Percentiles rank a stretch among this genome's conserved stretches.
Conservation (phyloP, 2,797 vertebrate species). For the Typhlichthys subterraneus region DNA sequence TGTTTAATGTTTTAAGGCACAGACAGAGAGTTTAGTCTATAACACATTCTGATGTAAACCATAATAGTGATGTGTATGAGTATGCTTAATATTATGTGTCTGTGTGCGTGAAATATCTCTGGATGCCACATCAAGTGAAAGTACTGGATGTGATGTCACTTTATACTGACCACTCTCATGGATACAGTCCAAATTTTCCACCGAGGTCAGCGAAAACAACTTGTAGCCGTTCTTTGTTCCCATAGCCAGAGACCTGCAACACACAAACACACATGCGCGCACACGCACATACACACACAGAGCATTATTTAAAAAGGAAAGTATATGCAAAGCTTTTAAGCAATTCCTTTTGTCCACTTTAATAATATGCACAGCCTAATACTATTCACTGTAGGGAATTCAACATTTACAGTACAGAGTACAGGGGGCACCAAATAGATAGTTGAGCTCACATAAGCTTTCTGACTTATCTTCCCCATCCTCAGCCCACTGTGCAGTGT, state of each 20-base stretch:
- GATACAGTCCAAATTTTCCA: constrained; percentile 93
- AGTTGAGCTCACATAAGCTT: no score
- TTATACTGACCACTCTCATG: constrained; percentile 88
- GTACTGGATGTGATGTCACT: constrained; percentile 11
- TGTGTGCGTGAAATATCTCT: no score
- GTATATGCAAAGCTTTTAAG: not conserved
- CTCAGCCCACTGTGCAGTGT: no score
- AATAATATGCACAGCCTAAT: not conserved
- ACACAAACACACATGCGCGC: constrained; percentile 24
- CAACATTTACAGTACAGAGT: no score
- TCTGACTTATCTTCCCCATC: no score
- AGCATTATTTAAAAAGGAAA: not conserved
- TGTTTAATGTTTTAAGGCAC: no score
- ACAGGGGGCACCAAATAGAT: no score
- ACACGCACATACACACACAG: constrained; percentile 5
- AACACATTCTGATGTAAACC: no score
- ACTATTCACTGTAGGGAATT: not conserved
- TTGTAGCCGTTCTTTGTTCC: constrained; percentile 88
- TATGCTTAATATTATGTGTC: no score
- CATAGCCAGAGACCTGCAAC: constrained; percentile 86
- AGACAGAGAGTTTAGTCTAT: no score
- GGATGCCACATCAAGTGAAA: not conserved
- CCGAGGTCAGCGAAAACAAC: constrained; percentile 89
- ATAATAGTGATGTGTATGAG: no score
- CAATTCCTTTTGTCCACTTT: not conserved